Evolutionary conservation across 2,113 vertebrate species (phyloP).

Genomic region (Oceanodroma tethys): DNA sequence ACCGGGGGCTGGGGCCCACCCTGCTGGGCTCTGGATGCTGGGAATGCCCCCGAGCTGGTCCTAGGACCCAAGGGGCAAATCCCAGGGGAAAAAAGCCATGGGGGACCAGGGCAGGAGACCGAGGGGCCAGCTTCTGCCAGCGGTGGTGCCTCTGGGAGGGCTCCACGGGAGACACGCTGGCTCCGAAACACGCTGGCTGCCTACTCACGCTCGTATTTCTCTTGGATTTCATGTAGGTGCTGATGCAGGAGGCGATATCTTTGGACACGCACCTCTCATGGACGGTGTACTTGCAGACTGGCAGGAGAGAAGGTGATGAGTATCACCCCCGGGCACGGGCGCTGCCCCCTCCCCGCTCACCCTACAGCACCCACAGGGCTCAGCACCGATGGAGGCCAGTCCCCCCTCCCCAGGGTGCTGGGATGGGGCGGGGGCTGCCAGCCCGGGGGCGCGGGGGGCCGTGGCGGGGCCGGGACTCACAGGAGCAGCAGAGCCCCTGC

Average conservation of each 20-base stretch:
- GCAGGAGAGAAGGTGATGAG: neutral
- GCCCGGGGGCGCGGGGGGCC: neutral
- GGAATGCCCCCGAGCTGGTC: neutral
- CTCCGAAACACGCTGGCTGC: neutral
- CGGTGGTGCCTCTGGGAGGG: neutral
- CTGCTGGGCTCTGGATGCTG: neutral
- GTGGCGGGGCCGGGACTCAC: constrained; percentile 64
- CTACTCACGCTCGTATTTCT: constrained; percentile 83
- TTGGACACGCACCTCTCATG: constrained; percentile 93
- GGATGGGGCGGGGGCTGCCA: fast-evolving
- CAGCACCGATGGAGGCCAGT: neutral
- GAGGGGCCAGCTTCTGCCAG: neutral
- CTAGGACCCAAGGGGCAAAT: neutral
- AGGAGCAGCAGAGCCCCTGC: constrained; percentile 92
- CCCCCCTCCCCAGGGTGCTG: neutral
- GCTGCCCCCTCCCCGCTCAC: neutral
- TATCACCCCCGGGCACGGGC: neutral
- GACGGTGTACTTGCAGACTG: constrained; percentile 96
- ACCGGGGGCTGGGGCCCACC: too few species aligned
- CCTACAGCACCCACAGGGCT: neutral
- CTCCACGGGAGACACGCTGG: neutral
- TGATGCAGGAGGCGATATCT: constrained; percentile 90
- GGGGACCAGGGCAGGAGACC: neutral
- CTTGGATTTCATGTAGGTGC: constrained; percentile 89
- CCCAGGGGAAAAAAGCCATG: neutral